Conservation (phyloP, 2,797 vertebrate genomes). For the Thunnus albacares region DNA sequence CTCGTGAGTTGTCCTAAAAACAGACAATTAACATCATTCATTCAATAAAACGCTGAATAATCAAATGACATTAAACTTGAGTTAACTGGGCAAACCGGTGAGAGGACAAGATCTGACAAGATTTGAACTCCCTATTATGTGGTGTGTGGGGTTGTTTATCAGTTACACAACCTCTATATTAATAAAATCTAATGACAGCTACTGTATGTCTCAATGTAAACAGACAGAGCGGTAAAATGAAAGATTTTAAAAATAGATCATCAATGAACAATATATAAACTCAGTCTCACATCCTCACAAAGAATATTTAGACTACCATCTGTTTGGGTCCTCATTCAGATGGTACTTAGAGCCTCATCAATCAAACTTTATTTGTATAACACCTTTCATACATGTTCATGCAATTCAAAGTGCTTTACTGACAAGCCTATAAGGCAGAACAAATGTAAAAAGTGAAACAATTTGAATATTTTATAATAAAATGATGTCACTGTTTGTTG, state of each 20-base stretch:
- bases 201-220: not conserved
- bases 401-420: no score
- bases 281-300: not conserved
- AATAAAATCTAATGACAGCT: not conserved
- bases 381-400: no score
- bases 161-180: constrained; percentile 11
- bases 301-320: not conserved
- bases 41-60: constrained; percentile 1
- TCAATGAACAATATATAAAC: not conserved
- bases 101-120: not conserved
- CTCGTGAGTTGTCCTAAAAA: constrained; percentile 97
- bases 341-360: not conserved
- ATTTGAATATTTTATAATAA: no score
- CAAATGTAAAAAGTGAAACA: no score
- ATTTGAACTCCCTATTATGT: not conserved
- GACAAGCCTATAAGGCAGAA: no score
- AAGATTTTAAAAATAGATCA: not conserved
- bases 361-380: no score
- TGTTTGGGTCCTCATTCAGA: not conserved
- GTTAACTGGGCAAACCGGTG: not conserved
- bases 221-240: not conserved
- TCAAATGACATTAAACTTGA: not conserved
- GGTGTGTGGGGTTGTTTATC: not conserved
- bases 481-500: no score
- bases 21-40: constrained; percentile 31